Evolutionary conservation across 2,888 invertebrate species (phyloP).

Genomic region (Penaeus monodon): DNA sequence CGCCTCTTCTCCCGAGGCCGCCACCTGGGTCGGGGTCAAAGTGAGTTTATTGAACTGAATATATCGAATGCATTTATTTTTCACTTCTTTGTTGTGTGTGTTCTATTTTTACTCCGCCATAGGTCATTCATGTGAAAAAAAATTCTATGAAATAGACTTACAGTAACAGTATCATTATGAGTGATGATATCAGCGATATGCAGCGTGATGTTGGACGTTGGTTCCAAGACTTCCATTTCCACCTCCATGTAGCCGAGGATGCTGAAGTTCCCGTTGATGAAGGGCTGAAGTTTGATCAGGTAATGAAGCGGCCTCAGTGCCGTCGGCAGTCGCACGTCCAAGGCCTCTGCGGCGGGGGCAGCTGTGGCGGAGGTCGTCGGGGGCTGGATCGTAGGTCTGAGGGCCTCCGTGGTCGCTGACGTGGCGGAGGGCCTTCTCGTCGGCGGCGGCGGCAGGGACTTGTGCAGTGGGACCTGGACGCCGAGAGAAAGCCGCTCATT

Average conservation of each 20-base stretch:
- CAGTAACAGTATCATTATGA: constrained; percentile 73
- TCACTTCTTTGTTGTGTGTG: too few relatives aligned
- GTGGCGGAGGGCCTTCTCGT: background rate
- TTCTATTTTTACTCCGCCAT: too few relatives aligned
- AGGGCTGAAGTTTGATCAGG: constrained; percentile 74
- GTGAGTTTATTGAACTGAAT: background rate
- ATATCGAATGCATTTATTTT: background rate
- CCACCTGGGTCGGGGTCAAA: constrained; percentile 4
- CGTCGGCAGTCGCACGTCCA: constrained; percentile 34
- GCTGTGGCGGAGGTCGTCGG: constrained; percentile 5
- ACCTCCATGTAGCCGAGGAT: constrained; percentile 66
- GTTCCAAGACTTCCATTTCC: constrained; percentile 49
- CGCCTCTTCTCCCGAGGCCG: constrained; percentile 9
- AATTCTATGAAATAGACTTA: constrained; percentile 66
- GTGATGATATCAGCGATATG: constrained; percentile 63
- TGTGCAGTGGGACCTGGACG: background rate
- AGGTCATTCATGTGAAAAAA: background rate
- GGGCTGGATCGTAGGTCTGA: background rate
- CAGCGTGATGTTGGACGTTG: constrained; percentile 52
- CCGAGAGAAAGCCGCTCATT: too few relatives aligned
- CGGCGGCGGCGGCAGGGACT: constrained; percentile 1
- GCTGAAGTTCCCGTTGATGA: constrained; percentile 68
- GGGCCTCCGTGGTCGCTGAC: background rate
- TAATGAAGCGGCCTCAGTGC: constrained; percentile 44
- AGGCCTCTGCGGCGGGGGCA: background rate